Conservation (phyloP, 2,888 invertebrate species). For the Oscheius myriophilus region DNA sequence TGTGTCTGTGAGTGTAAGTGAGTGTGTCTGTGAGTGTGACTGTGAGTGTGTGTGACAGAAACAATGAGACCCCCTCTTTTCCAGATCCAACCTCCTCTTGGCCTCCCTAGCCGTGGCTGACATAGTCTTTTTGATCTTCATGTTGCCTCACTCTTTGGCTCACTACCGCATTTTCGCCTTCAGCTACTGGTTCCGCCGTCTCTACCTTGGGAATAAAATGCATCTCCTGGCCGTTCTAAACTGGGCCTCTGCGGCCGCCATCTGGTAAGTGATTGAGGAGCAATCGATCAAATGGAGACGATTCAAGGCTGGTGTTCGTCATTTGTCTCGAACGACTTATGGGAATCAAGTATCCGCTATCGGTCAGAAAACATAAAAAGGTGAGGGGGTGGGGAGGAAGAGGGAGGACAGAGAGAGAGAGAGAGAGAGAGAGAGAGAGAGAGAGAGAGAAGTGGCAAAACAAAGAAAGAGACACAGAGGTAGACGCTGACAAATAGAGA, state of each 20-base stretch:
- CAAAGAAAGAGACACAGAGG: too few species aligned
- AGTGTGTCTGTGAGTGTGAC: too few species aligned
- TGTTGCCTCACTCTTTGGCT: conserved; percentile 66
- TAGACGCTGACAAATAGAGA: too few species aligned
- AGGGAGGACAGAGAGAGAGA: too few species aligned
- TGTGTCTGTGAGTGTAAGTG: too few species aligned
- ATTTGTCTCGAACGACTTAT: conserved; percentile 66
- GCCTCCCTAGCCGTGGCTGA: conserved; percentile 66
- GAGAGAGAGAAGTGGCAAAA: too few species aligned
- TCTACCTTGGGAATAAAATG: conserved; percentile 61
- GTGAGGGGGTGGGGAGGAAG: neutral
- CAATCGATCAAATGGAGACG: conserved; percentile 4
- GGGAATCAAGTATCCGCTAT: conserved; percentile 64
- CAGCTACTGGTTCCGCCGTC: conserved; percentile 58
- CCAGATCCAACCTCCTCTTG: conserved; percentile 64
- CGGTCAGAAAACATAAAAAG: conserved; percentile 45
- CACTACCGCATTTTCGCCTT: conserved; percentile 62
- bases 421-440: too few species aligned
- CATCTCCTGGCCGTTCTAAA: conserved; percentile 65
- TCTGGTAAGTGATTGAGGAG: conserved; percentile 53
- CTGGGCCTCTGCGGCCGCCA: conserved; percentile 67
- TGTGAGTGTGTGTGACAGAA: too few species aligned
- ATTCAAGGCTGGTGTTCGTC: conserved; percentile 62
- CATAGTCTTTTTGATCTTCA: conserved; percentile 64
- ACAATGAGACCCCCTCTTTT: neutral